phyloP scores from a whole-genome alignment of 2,888 invertebrate species.

The Limenitis camilla region DNA sequence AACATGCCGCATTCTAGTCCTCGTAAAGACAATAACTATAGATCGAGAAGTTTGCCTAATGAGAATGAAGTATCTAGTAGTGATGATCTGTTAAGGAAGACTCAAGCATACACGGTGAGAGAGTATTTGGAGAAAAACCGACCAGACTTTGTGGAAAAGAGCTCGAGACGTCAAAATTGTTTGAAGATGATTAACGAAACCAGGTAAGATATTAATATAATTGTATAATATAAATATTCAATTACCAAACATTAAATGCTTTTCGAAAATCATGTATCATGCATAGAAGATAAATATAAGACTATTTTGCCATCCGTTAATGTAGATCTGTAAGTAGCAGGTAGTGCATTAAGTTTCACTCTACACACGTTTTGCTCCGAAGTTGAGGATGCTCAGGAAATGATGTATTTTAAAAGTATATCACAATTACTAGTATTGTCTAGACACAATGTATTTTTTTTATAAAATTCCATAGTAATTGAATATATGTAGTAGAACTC shows the following conservation, averaged over 20 bases:
- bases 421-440: no score
- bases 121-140: constrained; percentile 81
- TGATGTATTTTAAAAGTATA: no score
- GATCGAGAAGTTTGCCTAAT: constrained; percentile 49
- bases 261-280: no score
- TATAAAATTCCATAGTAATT: not conserved
- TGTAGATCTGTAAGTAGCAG: no score
- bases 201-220: constrained; percentile 40
- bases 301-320: no score
- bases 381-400: no score
- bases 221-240: not conserved
- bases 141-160: constrained; percentile 78
- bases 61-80: constrained; percentile 53
- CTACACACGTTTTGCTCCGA: no score
- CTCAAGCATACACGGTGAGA: constrained; percentile 68
- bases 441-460: not conserved
- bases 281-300: no score
- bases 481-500: constrained; percentile 30
- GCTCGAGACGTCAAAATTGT: constrained; percentile 50
- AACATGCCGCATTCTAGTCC: constrained; percentile 32
- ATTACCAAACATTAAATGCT: no score
- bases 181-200: constrained; percentile 51
- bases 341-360: no score
- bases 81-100: constrained; percentile 42
- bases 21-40: constrained; percentile 26